Evolutionary conservation across 2,113 vertebrate species (phyloP), one percentile per base, ranked within the genome.

Genomic region (Chlamydotis undulata): DNA sequence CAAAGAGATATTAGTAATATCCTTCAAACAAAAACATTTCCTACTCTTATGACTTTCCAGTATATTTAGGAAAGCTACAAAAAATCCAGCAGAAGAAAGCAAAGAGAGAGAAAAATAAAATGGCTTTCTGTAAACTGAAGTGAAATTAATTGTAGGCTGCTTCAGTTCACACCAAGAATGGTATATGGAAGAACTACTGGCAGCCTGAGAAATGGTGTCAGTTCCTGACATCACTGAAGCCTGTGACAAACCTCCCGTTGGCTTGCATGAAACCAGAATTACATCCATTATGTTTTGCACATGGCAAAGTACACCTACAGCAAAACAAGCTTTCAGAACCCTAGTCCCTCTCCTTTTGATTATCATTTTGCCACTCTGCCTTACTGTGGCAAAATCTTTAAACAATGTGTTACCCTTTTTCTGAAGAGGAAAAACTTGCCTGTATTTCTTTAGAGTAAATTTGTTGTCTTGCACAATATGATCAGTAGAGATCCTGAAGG

Each of bases 391-490:
- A 14, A 96, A 91, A 91, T 89, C 92, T 96, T 88, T 95, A 77
- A 89, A 89, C 45, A 93, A 71, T 83, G 47, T 88, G 31, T 94
- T 94, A 55, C 2, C 6, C 53, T 94, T 88, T 33, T 41, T 79
- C n/a, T 77, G 29, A 43, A 87, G 93, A 92, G 90, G 83, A 95
- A 93, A 59, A 96, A 33, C 28, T 71, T 83, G 14, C 63, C 95
- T 67, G 24, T 68, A 52, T 95, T 97, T 96, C 73, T 93, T 96
- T 84, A 94, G 63, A 96, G 87, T 95, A 91, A 97, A 95, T 95
- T n/a, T 59, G 50, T 94, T 97, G 93, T 95, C 49, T 78, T 75
- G 29, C 68, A 70, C 79, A 74, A 16, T 86, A 77, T 57, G 41
- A 90, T 94, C 77, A 91, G 57, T 25, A 87, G 92, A 97, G 70